These are phyloP conservation scores for Drosophila arawakana DNA, from an alignment of 1,140 invertebrate species.

Conservation along the genomic window DNA sequence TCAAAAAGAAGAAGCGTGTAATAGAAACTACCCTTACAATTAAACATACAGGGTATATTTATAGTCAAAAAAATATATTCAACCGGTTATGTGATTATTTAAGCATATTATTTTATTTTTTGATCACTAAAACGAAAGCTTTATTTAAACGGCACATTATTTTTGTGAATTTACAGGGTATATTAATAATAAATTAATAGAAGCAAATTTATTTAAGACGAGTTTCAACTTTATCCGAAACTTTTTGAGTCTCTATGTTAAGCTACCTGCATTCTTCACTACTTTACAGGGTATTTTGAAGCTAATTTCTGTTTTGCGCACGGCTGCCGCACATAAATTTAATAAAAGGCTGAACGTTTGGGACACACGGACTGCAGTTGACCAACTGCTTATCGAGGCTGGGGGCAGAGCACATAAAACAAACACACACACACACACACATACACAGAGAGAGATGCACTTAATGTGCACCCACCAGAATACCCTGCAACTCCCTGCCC, in stretches of 20 bases:
- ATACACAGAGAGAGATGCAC: slow-evolving; percentile 27
- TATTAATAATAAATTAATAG: neutral
- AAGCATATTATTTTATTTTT: no score
- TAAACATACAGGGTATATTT: no score
- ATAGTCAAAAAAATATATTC: no score
- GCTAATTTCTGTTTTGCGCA: slow-evolving; percentile 33
- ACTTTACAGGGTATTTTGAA: slow-evolving; percentile 29
- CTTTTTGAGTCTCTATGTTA: slow-evolving; percentile 8
- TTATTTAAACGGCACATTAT: no score
- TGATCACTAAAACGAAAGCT: no score
- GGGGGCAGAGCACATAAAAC: slow-evolving; percentile 28
- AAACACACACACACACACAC: slow-evolving; percentile 29
- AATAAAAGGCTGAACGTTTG: slow-evolving; percentile 57
- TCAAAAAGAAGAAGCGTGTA: no score
- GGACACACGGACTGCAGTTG: slow-evolving; percentile 31
- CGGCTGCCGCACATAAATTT: slow-evolving; percentile 70
- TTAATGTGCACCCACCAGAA: slow-evolving; percentile 44
- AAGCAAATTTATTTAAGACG: neutral
- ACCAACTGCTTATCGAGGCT: slow-evolving; percentile 50
- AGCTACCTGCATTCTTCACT: slow-evolving; percentile 5
- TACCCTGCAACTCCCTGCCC: neutral
- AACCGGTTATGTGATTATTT: no score
- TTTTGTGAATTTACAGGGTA: no score
- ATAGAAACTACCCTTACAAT: no score
- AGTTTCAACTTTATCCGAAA: neutral